Percentiles rank a stretch among this genome's conserved stretches.
Conservation (phyloP, 2,888 invertebrate genomes). For the Craniophora ligustri region DNA sequence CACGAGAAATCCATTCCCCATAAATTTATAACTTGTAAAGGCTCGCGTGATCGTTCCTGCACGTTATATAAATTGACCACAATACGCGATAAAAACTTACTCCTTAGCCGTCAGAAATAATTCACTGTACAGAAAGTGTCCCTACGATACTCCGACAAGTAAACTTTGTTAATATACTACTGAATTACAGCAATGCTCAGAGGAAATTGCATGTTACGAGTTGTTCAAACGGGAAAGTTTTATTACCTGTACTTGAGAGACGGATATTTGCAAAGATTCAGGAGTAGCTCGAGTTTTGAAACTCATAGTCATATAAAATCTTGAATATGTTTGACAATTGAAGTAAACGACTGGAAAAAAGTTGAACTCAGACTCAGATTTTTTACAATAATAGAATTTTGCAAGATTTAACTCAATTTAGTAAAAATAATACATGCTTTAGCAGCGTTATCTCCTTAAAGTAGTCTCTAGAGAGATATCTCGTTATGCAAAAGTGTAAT, state of each 20-base stretch:
- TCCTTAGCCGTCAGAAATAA: conserved; percentile 52
- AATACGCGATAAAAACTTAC: conserved; percentile 65
- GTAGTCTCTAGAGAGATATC: conserved; percentile 19
- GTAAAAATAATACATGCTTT: conserved; percentile 23
- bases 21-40: conserved; percentile 66
- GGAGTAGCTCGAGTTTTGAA: conserved; percentile 24
- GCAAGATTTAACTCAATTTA: background rate
- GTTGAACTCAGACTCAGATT: no score
- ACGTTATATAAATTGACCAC: conserved; percentile 70
- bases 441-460: conserved; percentile 11
- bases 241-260: conserved; percentile 36
- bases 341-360: background rate
- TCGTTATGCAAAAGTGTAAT: conserved; percentile 22
- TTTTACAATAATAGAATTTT: conserved; percentile 1
- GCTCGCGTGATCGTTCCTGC: conserved; percentile 65
- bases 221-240: conserved; percentile 43
- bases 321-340: conserved; percentile 16
- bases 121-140: conserved; percentile 60
- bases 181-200: conserved; percentile 43
- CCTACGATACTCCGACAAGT: conserved; percentile 37
- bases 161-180: conserved; percentile 59
- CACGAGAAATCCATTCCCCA: conserved; percentile 55
- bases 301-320: conserved; percentile 8
- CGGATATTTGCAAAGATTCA: conserved; percentile 41
- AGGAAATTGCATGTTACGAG: conserved; percentile 53